phyloP scores from a whole-genome alignment of 2,888 invertebrate genomes.

The Tipula helvola region DNA sequence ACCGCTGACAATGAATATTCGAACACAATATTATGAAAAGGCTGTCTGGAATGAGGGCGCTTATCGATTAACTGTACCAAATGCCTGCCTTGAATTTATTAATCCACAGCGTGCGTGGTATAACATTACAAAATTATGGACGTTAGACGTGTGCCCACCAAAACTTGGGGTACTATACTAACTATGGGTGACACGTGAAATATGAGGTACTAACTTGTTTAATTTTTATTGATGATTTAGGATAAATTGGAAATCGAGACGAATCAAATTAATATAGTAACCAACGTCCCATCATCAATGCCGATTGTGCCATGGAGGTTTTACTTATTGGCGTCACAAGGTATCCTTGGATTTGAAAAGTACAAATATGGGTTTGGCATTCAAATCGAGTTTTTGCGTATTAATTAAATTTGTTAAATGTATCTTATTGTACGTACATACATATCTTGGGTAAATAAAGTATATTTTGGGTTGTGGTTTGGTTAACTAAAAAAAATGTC shows the following conservation, averaged over 20 bases:
- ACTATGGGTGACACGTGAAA: neutral
- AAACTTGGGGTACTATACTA: neutral
- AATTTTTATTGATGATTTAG: neutral
- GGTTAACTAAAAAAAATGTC: no score
- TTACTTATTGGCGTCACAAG: neutral
- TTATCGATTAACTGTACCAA: neutral
- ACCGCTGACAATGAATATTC: neutral
- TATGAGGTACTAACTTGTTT: neutral
- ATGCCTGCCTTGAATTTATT: neutral
- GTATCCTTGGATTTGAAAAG: neutral
- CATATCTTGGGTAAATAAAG: no score
- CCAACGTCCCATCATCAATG: neutral
- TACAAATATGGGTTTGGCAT: neutral
- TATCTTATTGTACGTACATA: no score
- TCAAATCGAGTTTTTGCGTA: neutral
- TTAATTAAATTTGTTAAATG: no score
- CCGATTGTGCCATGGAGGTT: neutral
- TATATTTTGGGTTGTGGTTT: no score
- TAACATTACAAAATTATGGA: neutral
- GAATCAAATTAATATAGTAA: neutral
- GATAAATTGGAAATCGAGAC: neutral
- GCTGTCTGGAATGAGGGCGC: neutral
- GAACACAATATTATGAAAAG: neutral
- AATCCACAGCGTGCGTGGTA: neutral
- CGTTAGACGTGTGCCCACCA: neutral